Conservation (phyloP, 1,140 invertebrate species). For the Oscheius sp. region DNA sequence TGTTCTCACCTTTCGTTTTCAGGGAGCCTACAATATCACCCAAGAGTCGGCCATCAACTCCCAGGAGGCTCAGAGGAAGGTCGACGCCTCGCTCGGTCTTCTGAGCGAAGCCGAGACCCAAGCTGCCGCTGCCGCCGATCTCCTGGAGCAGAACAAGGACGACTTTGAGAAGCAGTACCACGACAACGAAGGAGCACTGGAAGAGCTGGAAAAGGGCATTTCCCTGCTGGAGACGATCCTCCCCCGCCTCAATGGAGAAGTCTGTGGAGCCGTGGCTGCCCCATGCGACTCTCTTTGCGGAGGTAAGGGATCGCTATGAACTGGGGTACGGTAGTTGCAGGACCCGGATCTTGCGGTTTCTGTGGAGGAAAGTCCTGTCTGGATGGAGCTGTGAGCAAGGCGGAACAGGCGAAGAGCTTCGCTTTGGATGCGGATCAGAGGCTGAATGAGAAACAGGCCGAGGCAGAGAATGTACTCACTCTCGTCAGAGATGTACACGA, state of each 20-base stretch:
- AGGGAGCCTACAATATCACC: constrained; percentile 59
- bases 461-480: constrained; percentile 39
- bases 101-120: constrained; percentile 38
- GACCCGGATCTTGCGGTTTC: constrained; percentile 43
- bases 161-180: constrained; percentile 58
- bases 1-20: constrained; percentile 13
- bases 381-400: constrained; percentile 57
- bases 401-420: constrained; percentile 55
- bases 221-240: constrained; percentile 39
- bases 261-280: constrained; percentile 53
- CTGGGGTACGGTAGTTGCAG: too few relatives aligned
- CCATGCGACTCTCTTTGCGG: constrained; percentile 57
- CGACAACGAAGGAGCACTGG: constrained; percentile 52
- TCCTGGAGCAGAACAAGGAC: constrained; percentile 50
- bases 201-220: constrained; percentile 39
- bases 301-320: constrained; percentile 42
- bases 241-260: constrained; percentile 52
- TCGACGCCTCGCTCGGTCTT: constrained; percentile 35
- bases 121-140: constrained; percentile 33
- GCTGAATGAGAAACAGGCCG: constrained; percentile 50
- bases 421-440: constrained; percentile 54
- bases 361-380: constrained; percentile 59
- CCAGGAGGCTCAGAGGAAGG: constrained; percentile 31
- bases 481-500: constrained; percentile 32
- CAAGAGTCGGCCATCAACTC: constrained; percentile 47